phyloP scores from a whole-genome alignment of 2,113 vertebrate genomes.

The Mobula hypostoma region DNA sequence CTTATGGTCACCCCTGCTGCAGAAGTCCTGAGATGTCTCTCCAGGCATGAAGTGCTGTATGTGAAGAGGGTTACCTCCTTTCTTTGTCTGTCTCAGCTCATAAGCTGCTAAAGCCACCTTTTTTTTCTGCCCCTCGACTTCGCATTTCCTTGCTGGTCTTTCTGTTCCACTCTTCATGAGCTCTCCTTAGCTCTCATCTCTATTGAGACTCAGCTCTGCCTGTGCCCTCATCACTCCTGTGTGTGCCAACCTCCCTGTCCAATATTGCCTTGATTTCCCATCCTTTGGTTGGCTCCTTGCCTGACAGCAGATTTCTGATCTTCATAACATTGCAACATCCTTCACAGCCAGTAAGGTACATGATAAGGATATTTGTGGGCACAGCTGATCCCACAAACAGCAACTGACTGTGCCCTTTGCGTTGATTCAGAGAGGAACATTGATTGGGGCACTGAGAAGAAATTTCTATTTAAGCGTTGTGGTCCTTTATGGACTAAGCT shows the following conservation, averaged over 20 bases:
- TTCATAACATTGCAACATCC: no score
- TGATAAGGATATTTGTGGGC: no score
- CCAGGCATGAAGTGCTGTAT: not conserved
- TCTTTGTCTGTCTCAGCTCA: not conserved
- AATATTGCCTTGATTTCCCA: not conserved
- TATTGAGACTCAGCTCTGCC: not conserved
- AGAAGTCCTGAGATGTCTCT: not conserved
- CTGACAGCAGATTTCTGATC: no score
- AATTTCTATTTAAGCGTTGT: not conserved
- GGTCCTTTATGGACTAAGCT: not conserved
- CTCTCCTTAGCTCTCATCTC: not conserved
- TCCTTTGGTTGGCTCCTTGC: not conserved
- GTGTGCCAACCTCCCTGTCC: not conserved
- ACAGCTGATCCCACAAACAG: conserved; percentile 13
- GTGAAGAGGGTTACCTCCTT: not conserved
- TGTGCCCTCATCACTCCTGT: not conserved
- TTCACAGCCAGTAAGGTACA: no score
- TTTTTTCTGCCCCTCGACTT: not conserved
- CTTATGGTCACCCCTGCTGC: no score
- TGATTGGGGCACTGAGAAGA: not conserved
- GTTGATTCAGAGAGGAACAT: not conserved
- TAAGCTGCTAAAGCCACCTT: not conserved
- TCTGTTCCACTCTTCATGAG: not conserved
- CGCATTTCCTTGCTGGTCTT: not conserved
- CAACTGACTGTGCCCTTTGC: not conserved